phyloP scores from a whole-genome alignment of 2,797 vertebrate genomes.

The Echiichthys vipera region DNA sequence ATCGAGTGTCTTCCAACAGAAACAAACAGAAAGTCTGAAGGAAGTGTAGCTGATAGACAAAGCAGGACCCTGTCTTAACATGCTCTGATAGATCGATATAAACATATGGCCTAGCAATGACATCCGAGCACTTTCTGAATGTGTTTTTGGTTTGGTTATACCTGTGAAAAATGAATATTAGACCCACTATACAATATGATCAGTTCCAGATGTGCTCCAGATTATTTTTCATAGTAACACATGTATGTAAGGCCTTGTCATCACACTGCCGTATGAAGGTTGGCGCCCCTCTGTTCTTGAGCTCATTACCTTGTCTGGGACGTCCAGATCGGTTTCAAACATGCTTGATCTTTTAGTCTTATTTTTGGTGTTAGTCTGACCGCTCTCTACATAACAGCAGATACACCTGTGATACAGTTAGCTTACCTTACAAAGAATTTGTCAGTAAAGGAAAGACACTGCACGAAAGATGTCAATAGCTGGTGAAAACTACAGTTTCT shows the following conservation, averaged over 20 bases:
- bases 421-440: no score
- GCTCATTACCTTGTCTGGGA: conserved; percentile 25
- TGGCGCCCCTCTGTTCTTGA: conserved; percentile 25
- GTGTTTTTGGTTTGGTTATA: not conserved
- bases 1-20: not conserved
- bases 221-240: conserved; percentile 42
- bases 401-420: not conserved
- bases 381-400: not conserved
- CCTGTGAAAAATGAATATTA: conserved; percentile 18
- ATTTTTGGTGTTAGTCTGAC: not conserved
- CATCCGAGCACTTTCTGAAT: not conserved
- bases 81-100: not conserved
- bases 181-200: conserved; percentile 2
- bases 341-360: conserved; percentile 19
- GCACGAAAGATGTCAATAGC: not conserved
- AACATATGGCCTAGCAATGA: not conserved
- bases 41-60: not conserved
- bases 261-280: conserved; percentile 16
- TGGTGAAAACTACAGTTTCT: conserved; percentile 1
- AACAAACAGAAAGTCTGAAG: not conserved
- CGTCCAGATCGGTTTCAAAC: conserved; percentile 28
- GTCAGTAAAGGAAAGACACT: not conserved
- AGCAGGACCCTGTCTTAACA: not conserved
- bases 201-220: conserved; percentile 50
- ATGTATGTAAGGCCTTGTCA: conserved; percentile 6